Conservation (phyloP, 2,797 vertebrate species). For the Fratercula arctica region DNA sequence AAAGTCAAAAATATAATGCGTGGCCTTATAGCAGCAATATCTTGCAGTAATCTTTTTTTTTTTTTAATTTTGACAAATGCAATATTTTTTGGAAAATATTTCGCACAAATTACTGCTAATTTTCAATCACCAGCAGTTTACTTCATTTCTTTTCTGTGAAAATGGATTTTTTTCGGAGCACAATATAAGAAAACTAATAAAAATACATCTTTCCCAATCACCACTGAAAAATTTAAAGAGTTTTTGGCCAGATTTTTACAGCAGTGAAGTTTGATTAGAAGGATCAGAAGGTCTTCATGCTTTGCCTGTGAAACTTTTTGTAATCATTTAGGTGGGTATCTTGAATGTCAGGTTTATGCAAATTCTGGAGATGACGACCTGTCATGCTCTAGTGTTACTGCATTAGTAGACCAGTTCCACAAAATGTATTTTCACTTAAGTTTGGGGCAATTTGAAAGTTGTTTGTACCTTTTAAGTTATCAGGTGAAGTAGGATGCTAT, state of each 20-base stretch:
- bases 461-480: neutral
- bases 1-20: neutral
- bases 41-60: neutral
- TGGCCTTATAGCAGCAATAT: neutral
- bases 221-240: neutral
- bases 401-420: neutral
- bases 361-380: neutral
- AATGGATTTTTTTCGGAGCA: neutral
- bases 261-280: neutral
- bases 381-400: neutral
- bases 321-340: neutral
- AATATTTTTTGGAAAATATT: neutral
- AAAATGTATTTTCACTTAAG: neutral
- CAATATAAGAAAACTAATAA: neutral
- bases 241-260: neutral
- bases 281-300: neutral
- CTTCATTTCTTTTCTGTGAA: neutral
- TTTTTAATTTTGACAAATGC: neutral
- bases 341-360: neutral
- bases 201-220: neutral
- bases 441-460: neutral
- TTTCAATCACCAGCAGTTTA: neutral
- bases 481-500: neutral
- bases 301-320: neutral
- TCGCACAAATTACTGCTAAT: neutral